Evolutionary conservation across 64 coral and sea anemone genomes (phyloP).

Genomic region (Montipora sp.): DNA sequence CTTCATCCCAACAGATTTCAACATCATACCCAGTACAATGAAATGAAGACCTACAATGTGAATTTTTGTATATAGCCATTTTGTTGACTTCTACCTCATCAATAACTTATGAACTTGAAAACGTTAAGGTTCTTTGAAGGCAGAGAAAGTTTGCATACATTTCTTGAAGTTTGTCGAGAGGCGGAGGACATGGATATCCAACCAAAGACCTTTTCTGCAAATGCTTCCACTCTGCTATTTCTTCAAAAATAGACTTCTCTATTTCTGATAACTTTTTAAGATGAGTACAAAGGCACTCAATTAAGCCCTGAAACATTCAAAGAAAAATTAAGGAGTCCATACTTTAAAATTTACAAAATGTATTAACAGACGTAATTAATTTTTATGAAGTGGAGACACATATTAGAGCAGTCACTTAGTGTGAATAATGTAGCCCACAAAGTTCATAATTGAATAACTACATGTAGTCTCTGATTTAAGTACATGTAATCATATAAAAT

Average conservation of each 20-base stretch:
- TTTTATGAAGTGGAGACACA: too few relatives aligned
- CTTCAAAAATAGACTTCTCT: slow-evolving; percentile 16
- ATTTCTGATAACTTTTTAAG: slow-evolving; percentile 42
- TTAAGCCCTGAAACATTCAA: slow-evolving; percentile 4
- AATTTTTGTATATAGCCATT: too few relatives aligned
- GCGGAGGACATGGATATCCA: slow-evolving; percentile 37
- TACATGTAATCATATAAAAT: too few relatives aligned
- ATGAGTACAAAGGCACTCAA: slow-evolving; percentile 31
- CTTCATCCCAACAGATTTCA: background rate
- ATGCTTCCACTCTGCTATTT: slow-evolving; percentile 45
- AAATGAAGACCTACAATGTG: too few relatives aligned
- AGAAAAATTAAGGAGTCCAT: background rate
- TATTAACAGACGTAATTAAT: too few relatives aligned
- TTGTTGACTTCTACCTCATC: too few relatives aligned
- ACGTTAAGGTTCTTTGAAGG: background rate
- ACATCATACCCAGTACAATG: background rate
- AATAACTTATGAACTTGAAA: too few relatives aligned
- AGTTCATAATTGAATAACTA: too few relatives aligned
- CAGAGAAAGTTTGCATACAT: slow-evolving; percentile 29
- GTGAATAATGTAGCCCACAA: too few relatives aligned
- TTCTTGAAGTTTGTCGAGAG: slow-evolving; percentile 63
- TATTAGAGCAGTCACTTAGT: too few relatives aligned
- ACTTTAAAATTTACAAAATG: too few relatives aligned
- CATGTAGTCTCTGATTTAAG: too few relatives aligned
- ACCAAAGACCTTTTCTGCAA: slow-evolving; percentile 49